These are phyloP conservation scores for Gymnopithys bicolor DNA, from an alignment of 2,797 vertebrate species.

Conservation along the genomic window DNA sequence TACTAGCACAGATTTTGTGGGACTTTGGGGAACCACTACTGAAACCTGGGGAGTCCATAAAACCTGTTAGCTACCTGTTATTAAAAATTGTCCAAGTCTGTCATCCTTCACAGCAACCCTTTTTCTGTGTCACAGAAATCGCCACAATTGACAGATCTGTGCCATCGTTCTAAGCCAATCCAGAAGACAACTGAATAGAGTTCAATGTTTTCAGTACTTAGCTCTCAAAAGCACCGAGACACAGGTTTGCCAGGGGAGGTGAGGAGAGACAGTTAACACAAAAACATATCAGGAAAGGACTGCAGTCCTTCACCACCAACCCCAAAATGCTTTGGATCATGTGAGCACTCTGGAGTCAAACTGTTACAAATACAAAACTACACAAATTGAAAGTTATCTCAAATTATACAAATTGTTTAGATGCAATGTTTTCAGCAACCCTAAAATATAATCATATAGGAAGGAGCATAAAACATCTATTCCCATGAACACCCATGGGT, in stretches of 20 bases:
- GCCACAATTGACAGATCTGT: not conserved
- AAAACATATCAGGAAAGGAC: not conserved
- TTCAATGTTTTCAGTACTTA: not conserved
- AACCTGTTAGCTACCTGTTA: not conserved
- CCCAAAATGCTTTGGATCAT: not conserved
- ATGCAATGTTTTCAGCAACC: not conserved
- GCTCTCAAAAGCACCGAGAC: not conserved
- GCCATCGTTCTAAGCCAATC: not conserved
- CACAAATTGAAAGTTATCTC: not conserved
- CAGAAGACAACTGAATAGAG: not conserved
- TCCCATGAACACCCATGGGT: not conserved
- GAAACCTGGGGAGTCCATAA: not conserved
- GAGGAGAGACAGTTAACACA: not conserved
- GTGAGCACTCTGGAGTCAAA: not conserved
- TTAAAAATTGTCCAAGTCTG: not conserved
- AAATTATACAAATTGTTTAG: not conserved
- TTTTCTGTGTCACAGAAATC: not conserved
- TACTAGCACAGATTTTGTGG: not conserved
- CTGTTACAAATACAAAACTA: not conserved
- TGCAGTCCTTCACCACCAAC: not conserved
- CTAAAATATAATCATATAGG: not conserved
- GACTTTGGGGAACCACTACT: not conserved
- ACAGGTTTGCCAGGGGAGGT: not conserved
- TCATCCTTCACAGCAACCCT: not conserved
- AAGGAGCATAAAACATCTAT: not conserved